phyloP scores from a whole-genome alignment of 2,113 vertebrate genomes.

The Corynorhinus townsendii region DNA sequence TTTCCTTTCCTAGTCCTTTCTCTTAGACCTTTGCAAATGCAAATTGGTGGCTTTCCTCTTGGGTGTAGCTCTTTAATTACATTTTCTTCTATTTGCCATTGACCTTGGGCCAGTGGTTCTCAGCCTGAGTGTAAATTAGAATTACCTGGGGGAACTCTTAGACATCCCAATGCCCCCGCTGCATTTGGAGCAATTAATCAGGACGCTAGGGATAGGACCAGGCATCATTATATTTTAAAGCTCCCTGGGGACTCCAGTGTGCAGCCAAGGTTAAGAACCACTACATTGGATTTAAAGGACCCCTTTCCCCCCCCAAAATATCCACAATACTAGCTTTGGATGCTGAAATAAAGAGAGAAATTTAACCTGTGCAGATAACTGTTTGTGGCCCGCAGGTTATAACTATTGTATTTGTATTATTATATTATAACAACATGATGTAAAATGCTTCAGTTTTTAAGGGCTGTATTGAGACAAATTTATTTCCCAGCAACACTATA shows the following conservation, averaged over 20 bases:
- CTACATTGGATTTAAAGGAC: not conserved
- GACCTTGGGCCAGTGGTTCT: slow-evolving; percentile 3
- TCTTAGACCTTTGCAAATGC: too few species aligned
- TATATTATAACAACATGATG: not conserved
- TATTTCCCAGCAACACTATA: not conserved
- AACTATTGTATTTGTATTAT: too few species aligned
- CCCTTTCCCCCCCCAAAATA: not conserved
- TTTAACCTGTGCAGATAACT: not conserved
- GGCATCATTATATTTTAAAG: not conserved
- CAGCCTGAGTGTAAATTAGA: not conserved
- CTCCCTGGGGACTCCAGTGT: not conserved
- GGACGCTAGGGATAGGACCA: not conserved
- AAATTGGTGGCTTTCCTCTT: not conserved
- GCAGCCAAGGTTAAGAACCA: not conserved
- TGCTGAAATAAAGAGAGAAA: not conserved
- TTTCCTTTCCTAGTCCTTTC: too few species aligned
- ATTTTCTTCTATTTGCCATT: slow-evolving; percentile 20
- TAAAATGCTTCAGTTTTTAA: not conserved
- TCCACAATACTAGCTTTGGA: not conserved
- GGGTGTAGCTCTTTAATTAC: slow-evolving; percentile 1
- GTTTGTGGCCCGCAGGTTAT: not conserved
- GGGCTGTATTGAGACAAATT: not conserved
- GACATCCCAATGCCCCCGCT: not conserved
- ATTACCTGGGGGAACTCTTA: not conserved
- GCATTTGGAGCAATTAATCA: not conserved